These are phyloP conservation scores for Platycercus adscitus DNA, from an alignment of 2,113 vertebrate species.

Conservation along the genomic window DNA sequence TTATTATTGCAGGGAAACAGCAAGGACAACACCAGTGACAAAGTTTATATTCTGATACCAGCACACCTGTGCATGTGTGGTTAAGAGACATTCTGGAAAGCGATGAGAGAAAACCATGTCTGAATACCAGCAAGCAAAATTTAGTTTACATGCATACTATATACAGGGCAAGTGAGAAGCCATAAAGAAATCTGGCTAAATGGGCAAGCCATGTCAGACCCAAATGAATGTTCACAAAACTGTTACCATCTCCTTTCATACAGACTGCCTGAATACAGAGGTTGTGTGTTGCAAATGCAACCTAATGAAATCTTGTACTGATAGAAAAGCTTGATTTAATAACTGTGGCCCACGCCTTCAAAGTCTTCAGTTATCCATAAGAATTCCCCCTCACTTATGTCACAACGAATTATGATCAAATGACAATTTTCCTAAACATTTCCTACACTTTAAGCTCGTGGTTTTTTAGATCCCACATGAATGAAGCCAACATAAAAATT, in stretches of 20 bases:
- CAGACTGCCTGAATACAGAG: not conserved
- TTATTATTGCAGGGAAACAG: not conserved
- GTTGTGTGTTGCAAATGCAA: not conserved
- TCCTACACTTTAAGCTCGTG: not conserved
- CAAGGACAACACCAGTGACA: not conserved
- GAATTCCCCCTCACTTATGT: not conserved
- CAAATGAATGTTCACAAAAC: not conserved
- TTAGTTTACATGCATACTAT: not conserved
- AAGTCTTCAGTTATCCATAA: slow-evolving; percentile 1
- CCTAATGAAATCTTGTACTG: not conserved
- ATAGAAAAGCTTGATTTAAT: slow-evolving; percentile 4
- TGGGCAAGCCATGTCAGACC: not conserved
- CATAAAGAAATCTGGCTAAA: not conserved
- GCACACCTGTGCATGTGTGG: not conserved
- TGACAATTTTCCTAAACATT: not conserved
- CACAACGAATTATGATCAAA: not conserved
- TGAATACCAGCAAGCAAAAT: not conserved
- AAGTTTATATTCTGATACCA: not conserved
- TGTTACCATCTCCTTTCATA: not conserved
- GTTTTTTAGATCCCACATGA: not conserved
- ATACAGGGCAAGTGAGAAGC: not conserved
- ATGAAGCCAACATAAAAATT: not conserved
- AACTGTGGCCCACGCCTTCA: not conserved
- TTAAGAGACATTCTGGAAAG: not conserved
- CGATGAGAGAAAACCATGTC: not conserved